Evolutionary conservation across 1,140 invertebrate genomes (phyloP), one percentile per base, ranked within the genome.

Genomic region (Drosophila tsacasi): DNA sequence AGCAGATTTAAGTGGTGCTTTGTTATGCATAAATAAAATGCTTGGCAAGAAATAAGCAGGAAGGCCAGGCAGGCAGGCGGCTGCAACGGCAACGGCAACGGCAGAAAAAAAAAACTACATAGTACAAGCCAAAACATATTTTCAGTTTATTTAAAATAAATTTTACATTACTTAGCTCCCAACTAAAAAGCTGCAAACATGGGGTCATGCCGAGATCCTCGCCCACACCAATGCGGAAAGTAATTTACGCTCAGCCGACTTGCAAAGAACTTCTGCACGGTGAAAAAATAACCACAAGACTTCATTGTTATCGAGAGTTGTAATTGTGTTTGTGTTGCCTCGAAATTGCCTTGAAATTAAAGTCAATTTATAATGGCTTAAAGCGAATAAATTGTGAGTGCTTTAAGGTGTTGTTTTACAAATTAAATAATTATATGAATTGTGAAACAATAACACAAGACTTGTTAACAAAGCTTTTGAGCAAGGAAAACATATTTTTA

Each of bases 21-120:
- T 90, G 85, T 90, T 90, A 90, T 90, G 85, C 85, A 90, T 90
- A 90, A 90, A 90, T 90, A 90, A 90, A 90, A 90, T 85, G 81
- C 78, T 75, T 65, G 85, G 59, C 74, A 85, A 81, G 67, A 81
- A 89, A 90, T 81, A 84, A 81, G 66, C 85, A 81, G 73, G 66
- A 76, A 61, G 58, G 37, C 44, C 61, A 39, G 49, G 21, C 54
- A 13, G 39, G 19, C 61, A 19, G 57, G 23, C 61, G n/a, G 32
- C 55, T n/a, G 49, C 15, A 13, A 35, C 42, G 19, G 42, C 35
- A 54, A 61, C 17, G 25, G 49, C 25, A 52, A n/a, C 21, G 44
- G 44, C 25, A 15, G 47, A 46, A 42, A 76, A 76, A 76, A 71
- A 35, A 55, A 46, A 46, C 44, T 27, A 32, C 69, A 39, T 52